A percentile compares a stretch with the other conserved stretches of the same genome.
Evolutionary conservation across 2,888 invertebrate genomes (phyloP).

Genomic region (Drosophila monieri): DNA sequence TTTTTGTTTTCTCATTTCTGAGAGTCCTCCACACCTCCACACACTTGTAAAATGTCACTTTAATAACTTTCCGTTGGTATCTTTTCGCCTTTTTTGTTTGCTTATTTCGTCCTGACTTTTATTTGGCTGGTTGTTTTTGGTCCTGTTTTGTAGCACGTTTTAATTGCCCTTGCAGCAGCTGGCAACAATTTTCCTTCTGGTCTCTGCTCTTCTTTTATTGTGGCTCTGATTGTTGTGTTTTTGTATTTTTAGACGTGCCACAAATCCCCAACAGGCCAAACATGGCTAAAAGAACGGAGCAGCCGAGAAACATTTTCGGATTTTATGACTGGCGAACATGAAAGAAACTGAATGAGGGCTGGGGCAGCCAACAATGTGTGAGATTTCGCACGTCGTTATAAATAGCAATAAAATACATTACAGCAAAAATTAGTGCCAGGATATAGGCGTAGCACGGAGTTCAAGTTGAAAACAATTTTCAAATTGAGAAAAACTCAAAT

Average conservation of each 20-base stretch:
- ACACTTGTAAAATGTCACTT: conserved; percentile 72
- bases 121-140: conserved; percentile 16
- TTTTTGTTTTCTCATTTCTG: conserved; percentile 26
- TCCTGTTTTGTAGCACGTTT: conserved; percentile 54
- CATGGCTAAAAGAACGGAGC: conserved; percentile 39
- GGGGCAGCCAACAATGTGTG: conserved; percentile 62
- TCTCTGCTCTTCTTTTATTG: conserved; percentile 27
- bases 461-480: conserved; percentile 52
- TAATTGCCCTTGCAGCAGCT: conserved; percentile 67
- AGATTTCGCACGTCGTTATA: conserved; percentile 76
- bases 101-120: conserved; percentile 15
- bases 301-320: conserved; percentile 60
- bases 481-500: conserved; percentile 40
- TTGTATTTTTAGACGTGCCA: conserved; percentile 58
- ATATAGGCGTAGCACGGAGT: not conserved
- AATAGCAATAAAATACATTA: conserved; percentile 61
- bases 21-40: conserved; percentile 27
- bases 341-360: conserved; percentile 45
- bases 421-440: conserved; percentile 12
- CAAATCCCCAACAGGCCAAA: conserved; percentile 42
- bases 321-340: conserved; percentile 67
- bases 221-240: conserved; percentile 32
- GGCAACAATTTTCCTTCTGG: conserved; percentile 39
- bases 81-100: conserved; percentile 19
- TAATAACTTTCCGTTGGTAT: conserved; percentile 66